Evolutionary conservation across 2,888 invertebrate species (phyloP).

Genomic region (Phortica magna): DNA sequence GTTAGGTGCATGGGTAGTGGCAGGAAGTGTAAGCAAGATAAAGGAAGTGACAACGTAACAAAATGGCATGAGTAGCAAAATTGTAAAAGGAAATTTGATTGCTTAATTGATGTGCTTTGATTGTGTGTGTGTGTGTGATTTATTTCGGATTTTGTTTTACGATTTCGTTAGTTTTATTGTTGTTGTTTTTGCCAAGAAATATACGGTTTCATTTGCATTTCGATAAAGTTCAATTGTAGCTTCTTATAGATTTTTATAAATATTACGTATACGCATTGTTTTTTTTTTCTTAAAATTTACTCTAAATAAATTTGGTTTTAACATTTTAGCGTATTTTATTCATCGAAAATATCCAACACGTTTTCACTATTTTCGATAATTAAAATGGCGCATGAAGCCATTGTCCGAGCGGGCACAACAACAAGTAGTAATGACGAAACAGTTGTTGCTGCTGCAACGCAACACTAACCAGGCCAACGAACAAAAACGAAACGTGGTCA

Average conservation of each 20-base stretch:
- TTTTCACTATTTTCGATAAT: constrained; percentile 1
- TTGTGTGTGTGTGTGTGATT: background rate
- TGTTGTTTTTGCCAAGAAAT: no score
- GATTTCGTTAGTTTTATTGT: no score
- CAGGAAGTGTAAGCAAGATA: background rate
- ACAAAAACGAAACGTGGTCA: constrained; percentile 76
- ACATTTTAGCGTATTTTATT: background rate
- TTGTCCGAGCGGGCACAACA: background rate
- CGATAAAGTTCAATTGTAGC: no score
- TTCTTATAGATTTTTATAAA: background rate
- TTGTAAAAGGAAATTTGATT: background rate
- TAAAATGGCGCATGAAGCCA: constrained; percentile 9
- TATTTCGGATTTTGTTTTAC: background rate
- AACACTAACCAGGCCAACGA: constrained; percentile 74
- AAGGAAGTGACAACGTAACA: background rate
- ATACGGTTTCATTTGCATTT: no score
- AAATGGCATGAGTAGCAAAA: background rate
- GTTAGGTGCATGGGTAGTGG: background rate
- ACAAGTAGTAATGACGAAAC: constrained; percentile 24
- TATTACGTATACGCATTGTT: no score
- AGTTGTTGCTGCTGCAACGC: constrained; percentile 65
- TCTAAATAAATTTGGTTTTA: no score
- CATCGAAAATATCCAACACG: background rate
- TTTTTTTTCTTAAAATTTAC: no score
- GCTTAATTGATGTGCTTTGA: background rate